phyloP scores from a whole-genome alignment of 2,797 vertebrate species.

The Cyclura pinguis region DNA sequence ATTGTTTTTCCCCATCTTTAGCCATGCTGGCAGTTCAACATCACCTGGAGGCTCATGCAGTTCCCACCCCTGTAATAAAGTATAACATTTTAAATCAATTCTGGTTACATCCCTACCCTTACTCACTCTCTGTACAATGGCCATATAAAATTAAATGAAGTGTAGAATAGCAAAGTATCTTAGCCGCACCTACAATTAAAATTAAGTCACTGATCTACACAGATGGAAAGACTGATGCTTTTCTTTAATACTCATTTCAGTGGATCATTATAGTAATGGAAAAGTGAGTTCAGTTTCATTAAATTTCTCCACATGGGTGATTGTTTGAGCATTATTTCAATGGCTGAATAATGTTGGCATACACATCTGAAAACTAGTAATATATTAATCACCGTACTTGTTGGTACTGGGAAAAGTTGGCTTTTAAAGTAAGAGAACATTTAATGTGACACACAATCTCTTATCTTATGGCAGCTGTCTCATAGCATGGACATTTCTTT shows the following conservation, averaged over 20 bases:
- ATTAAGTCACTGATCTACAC: constrained; percentile 42
- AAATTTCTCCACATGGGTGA: constrained; percentile 52
- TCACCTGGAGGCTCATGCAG: background rate
- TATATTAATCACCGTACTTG: constrained; percentile 38
- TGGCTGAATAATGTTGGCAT: constrained; percentile 45
- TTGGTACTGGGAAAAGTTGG: constrained; percentile 32
- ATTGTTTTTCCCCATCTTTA: background rate
- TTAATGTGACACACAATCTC: background rate
- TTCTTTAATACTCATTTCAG: constrained; percentile 38
- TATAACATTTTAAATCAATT: constrained; percentile 19
- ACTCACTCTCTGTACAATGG: constrained; percentile 24
- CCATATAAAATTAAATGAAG: constrained; percentile 41
- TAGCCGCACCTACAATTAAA: constrained; percentile 49
- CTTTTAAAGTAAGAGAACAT: background rate
- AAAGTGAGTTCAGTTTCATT: constrained; percentile 41
- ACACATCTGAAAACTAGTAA: constrained; percentile 48
- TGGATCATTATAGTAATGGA: constrained; percentile 28
- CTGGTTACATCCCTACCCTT: constrained; percentile 11
- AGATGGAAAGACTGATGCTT: constrained; percentile 49
- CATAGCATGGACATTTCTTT: background rate
- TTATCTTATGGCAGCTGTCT: background rate
- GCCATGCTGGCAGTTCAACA: background rate
- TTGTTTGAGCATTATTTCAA: background rate
- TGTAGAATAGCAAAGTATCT: constrained; percentile 31
- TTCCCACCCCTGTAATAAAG: background rate